Percentiles rank a stretch among this genome's conserved stretches.
These are phyloP conservation scores for Drosophila rufa DNA, from an alignment of 1,140 invertebrate genomes.

Conservation along the genomic window DNA sequence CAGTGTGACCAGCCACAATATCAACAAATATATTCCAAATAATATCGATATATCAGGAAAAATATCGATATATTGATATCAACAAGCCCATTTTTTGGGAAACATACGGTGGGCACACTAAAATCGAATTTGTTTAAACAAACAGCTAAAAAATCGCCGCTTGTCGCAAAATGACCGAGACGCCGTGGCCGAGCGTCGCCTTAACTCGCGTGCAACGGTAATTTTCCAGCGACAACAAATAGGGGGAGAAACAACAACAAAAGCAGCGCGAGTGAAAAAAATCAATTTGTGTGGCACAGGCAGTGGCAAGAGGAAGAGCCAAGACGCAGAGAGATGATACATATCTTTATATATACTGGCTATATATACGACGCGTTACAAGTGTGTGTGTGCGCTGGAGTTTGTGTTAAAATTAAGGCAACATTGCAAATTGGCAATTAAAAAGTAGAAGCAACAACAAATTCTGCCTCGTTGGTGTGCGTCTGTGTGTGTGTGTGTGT, in stretches of 20 bases:
- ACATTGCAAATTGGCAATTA: slow-evolving; percentile 31
- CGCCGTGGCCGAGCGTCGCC: background rate
- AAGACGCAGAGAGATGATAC: slow-evolving; percentile 46
- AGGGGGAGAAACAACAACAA: slow-evolving; percentile 11
- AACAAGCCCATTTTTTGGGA: too few species aligned
- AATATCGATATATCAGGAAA: too few species aligned
- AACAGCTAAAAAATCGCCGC: slow-evolving; percentile 14
- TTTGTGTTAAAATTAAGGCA: slow-evolving; percentile 16
- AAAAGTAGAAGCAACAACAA: slow-evolving; percentile 21
- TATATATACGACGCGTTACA: slow-evolving; percentile 13
- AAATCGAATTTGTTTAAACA: slow-evolving; percentile 32
- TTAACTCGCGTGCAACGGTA: slow-evolving; percentile 19
- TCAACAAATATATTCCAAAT: too few species aligned
- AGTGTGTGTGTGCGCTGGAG: slow-evolving; percentile 10
- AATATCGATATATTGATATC: too few species aligned
- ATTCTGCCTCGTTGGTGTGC: slow-evolving; percentile 37
- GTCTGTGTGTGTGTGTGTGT: slow-evolving; percentile 10
- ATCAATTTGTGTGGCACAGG: slow-evolving; percentile 66
- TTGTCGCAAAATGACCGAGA: slow-evolving; percentile 5
- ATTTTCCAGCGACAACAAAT: background rate
- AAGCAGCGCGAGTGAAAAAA: slow-evolving; percentile 59
- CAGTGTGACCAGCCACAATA: too few species aligned
- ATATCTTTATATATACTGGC: slow-evolving; percentile 20
- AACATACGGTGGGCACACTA: background rate
- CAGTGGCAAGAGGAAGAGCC: slow-evolving; percentile 50